Evolutionary conservation across 2,888 invertebrate species (phyloP).

Genomic region (Clitarchus hookeri): DNA sequence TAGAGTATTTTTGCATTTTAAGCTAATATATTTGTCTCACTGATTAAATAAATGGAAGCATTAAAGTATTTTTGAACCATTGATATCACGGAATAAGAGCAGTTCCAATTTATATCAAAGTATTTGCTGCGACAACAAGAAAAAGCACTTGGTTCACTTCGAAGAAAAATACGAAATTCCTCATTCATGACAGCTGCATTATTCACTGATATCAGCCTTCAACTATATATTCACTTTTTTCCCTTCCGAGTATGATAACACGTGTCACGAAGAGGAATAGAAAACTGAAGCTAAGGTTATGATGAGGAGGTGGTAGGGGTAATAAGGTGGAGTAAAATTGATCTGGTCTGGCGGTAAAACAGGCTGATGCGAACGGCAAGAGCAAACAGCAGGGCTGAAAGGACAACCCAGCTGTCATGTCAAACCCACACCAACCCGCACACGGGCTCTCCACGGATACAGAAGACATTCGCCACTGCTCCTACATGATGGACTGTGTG

Average conservation of each 20-base stretch:
- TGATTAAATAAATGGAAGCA: no score
- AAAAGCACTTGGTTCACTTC: not conserved
- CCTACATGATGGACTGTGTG: not conserved
- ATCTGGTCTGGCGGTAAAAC: not conserved
- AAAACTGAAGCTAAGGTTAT: not conserved
- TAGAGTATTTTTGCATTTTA: no score
- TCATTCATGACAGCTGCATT: not conserved
- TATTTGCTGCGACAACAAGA: not conserved
- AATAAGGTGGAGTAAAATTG: not conserved
- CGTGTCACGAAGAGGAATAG: conserved; percentile 6
- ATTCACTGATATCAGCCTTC: not conserved
- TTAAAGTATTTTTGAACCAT: no score
- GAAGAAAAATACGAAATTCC: not conserved
- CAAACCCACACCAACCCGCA: not conserved
- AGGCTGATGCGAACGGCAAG: not conserved
- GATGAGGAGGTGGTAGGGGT: not conserved
- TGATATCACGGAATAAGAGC: no score
- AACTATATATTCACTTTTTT: not conserved
- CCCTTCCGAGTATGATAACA: not conserved
- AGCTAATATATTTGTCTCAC: no score
- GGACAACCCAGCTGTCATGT: not conserved
- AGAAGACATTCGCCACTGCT: not conserved
- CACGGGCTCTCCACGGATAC: not conserved
- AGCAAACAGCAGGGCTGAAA: not conserved
- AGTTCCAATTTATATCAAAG: no score